Evolutionary conservation across 1,140 invertebrate species (phyloP).

Genomic region (Vanessa atalanta): DNA sequence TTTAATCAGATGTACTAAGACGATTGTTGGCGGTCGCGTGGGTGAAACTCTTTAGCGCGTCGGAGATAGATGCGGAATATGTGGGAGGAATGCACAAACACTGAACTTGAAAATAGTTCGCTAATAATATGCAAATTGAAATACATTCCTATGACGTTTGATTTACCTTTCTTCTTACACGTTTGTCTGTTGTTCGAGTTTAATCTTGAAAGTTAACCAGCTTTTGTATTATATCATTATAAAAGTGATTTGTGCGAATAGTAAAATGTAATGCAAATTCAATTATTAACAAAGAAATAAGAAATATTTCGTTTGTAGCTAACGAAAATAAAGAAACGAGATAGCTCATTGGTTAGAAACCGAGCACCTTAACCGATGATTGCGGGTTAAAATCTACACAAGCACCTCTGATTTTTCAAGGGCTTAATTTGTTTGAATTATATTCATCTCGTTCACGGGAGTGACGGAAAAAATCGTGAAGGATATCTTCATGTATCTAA

Average conservation of each 20-base stretch:
- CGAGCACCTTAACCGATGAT: too few species aligned
- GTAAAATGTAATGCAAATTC: too few species aligned
- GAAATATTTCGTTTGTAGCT: too few species aligned
- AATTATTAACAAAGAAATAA: too few species aligned
- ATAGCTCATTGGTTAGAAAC: too few species aligned
- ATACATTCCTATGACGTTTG: conserved; percentile 7
- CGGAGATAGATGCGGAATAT: conserved; percentile 15
- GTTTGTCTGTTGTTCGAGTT: neutral
- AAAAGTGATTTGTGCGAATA: neutral
- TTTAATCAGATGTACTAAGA: conserved; percentile 14
- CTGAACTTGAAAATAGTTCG: conserved; percentile 26
- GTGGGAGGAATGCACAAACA: conserved; percentile 17
- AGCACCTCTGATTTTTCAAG: too few species aligned
- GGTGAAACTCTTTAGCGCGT: conserved; percentile 19
- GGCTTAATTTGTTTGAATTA: neutral
- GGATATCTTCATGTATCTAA: too few species aligned
- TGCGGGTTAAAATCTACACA: too few species aligned
- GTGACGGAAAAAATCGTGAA: too few species aligned
- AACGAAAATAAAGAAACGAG: too few species aligned
- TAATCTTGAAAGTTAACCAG: neutral
- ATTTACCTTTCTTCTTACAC: neutral
- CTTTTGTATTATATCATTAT: neutral
- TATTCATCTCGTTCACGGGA: too few species aligned
- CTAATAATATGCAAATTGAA: conserved; percentile 29
- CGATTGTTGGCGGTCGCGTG: conserved; percentile 18